Evolutionary conservation across 2,113 vertebrate genomes (phyloP), one percentile per base, ranked within the genome.

Genomic region (Chionomys nivalis): DNA sequence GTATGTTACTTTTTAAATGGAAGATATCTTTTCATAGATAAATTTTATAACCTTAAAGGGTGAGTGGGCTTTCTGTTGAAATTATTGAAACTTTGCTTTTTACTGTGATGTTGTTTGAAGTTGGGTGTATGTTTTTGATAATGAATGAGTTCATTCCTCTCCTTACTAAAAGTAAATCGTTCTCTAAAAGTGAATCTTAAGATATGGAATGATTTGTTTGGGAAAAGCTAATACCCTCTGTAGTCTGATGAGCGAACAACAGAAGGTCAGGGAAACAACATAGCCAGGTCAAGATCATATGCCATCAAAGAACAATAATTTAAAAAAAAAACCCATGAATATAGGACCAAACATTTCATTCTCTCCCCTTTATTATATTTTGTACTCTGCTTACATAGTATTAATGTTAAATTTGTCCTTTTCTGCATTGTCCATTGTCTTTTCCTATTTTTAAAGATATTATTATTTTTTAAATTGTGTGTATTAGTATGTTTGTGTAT

Each of bases 101-200:
- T 66, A 89, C 75, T 88, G 0, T 77, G 55, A 77, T 83, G 1
- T 86, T 93, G 31, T 58, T 26, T 87, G 86, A 70, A 70, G 21
- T 79, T 58, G 8, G 83, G 3, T 3, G 16, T 39, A 17, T 49
- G 0, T 10, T 77, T 91, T 5, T 3, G 23, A 39, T 58, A 89
- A 4, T 75, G 8, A 81, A 93, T 94, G 4, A 93, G 65, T 89
- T 94, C 92, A 95, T 91, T 93, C 17, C 24, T 95, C 24, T n/a
- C 13, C 49, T 52, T 52, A 52, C 49, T 52, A 14, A 52, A 52
- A 52, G 49, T 52, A 52, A 52, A 52, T 52, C 70, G 33, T 85
- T 47, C 90, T 17, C 23, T 93, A 95, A 95, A 96, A 93, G 81
- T 87, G 17, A 2, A 93, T 92, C 19, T 17, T 19, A 52, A 72